Conservation (phyloP, 2,113 vertebrate species). For the Hystrix brachyura region DNA sequence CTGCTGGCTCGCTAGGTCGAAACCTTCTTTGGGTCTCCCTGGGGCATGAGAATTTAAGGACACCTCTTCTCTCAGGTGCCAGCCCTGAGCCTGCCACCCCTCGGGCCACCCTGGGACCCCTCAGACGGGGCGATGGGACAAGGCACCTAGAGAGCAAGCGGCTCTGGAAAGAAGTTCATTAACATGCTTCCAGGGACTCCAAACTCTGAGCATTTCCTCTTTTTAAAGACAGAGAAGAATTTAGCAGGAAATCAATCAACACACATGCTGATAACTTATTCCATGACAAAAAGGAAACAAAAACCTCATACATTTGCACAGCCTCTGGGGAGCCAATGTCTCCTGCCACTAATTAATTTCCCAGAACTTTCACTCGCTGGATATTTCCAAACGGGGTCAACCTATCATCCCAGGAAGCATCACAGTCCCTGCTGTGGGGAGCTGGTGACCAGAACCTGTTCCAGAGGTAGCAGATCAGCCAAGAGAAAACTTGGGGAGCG, state of each 20-base stretch:
- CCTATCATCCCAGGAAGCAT: slow-evolving; percentile 60
- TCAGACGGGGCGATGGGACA: not conserved
- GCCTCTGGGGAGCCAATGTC: slow-evolving; percentile 86
- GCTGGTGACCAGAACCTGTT: not conserved
- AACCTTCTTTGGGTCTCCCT: not conserved
- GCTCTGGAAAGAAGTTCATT: slow-evolving; percentile 59
- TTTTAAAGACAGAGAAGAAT: slow-evolving; percentile 71
- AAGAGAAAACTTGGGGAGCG: not conserved
- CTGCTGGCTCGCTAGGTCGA: too few species aligned
- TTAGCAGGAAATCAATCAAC: slow-evolving; percentile 84
- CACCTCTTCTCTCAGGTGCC: not conserved
- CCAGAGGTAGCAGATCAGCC: not conserved
- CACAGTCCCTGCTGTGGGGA: not conserved
- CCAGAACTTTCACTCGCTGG: slow-evolving; percentile 85
- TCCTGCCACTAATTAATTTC: slow-evolving; percentile 89
- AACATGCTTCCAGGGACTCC: slow-evolving; percentile 68
- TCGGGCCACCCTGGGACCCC: not conserved
- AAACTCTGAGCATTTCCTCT: not conserved
- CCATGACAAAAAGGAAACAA: slow-evolving; percentile 78
- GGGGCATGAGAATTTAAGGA: not conserved
- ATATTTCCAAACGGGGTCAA: slow-evolving; percentile 83
- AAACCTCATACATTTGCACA: slow-evolving; percentile 82
- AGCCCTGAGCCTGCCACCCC: not conserved
- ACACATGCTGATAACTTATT: slow-evolving; percentile 75
- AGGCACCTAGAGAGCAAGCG: not conserved